A percentile compares a stretch with the other conserved stretches of the same genome.
Conservation (phyloP, 2,888 invertebrate genomes). For the Zonitis immaculata region DNA sequence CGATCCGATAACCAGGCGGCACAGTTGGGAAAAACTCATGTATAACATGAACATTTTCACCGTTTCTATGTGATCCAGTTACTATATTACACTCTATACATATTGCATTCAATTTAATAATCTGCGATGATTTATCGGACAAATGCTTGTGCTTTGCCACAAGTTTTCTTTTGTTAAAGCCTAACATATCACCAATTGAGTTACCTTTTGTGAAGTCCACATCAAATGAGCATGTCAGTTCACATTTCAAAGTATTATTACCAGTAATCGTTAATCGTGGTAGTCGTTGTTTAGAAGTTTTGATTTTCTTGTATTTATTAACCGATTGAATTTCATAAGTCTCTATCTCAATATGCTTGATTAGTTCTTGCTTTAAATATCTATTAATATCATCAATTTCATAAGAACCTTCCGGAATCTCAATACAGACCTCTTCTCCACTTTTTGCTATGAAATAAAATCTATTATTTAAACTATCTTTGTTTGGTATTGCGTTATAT, state of each 20-base stretch:
- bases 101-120: slow-evolving; percentile 20
- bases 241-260: neutral
- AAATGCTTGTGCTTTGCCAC: slow-evolving; percentile 6
- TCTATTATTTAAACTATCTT: slow-evolving; percentile 7
- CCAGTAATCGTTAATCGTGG: neutral
- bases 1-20: slow-evolving; percentile 37
- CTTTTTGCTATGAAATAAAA: neutral
- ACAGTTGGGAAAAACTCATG: no score
- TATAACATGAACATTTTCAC: no score
- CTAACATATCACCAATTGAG: slow-evolving; percentile 46
- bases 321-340: neutral
- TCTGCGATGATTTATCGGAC: slow-evolving; percentile 23
- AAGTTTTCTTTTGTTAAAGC: slow-evolving; percentile 1
- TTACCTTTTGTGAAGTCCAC: slow-evolving; percentile 20
- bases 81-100: slow-evolving; percentile 13
- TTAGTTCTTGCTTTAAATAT: neutral
- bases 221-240: neutral
- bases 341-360: neutral
- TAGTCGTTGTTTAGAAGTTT: neutral
- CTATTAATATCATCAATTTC: slow-evolving; percentile 13
- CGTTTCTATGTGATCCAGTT: slow-evolving; percentile 26
- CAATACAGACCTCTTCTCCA: neutral
- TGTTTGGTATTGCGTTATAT: slow-evolving; percentile 26
- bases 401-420: slow-evolving; percentile 10
- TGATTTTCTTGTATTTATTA: neutral